Evolutionary conservation across 1,140 invertebrate species (phyloP), one percentile per base, ranked within the genome.

Genomic region (Camponotus pennsylvanicus): DNA sequence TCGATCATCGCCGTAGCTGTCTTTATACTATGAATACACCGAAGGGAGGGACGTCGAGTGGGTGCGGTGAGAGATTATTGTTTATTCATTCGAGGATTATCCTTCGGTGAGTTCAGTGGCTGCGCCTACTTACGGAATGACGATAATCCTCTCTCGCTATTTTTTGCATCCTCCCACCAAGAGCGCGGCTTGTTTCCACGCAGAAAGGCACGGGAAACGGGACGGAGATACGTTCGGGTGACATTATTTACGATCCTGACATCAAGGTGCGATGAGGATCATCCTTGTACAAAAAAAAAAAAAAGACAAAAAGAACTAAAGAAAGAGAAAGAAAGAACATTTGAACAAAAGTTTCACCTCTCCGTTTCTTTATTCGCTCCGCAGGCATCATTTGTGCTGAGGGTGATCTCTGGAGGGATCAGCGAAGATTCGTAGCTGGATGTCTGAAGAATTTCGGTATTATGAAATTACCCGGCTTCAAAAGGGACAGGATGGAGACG

Each of bases 361-460:
- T 18, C 0, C 1, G 13, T 88, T 84, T 8, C 7, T 95, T 67
- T 80, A 49, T 96, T 42, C 91, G 98, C 98, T 98, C 75, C 93
- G 37, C 91, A 98, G 98, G 98, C 71, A 93, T 98, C 6, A 97
- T 98, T 91, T 97, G 97, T 84, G 96, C 98, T 2, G 97, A 98
- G 93, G 98, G 98, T 0, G 95, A 96, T 5, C 91, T 97, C 21
- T 99, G 98, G 98, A 97, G 96, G 88, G 97, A 98, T 88, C 98
- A 98, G 89, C 95, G 98, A 40, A 97, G 96, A 91, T 97, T 98
- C 87, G 96, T 97, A 0, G 95, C 96, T 2, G 95, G 95, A 6
- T 97, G 97, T 93, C 94, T 99, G 9, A 97, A 97, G 93, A 96
- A 96, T 73, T 96, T 98, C 76, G 98, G 98, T 3, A 97, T 97